Base-by-base conservation (phyloP, 2,797 vertebrate genomes). In the Peromyscus eremicus region DNA sequence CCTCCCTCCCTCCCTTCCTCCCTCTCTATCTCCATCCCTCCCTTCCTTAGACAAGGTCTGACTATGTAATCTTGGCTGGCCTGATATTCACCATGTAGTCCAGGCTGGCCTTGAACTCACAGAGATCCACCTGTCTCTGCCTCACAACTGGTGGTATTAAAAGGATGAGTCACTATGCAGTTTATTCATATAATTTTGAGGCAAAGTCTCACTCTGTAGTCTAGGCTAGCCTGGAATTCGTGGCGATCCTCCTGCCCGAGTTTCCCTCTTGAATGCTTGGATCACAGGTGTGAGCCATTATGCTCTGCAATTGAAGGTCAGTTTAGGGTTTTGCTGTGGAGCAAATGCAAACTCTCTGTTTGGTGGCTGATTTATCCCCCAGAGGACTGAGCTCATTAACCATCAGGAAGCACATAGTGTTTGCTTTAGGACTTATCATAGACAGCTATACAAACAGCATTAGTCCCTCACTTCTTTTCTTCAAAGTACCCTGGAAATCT, bases 401-500 rank as follows among this genome's bases (percentile, higher is more conserved):
- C 57, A 85, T 82, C 88, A 68, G 49, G 17, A 77, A 83, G 57
- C 32, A 8, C 10, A 52, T 6, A 9, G 43, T 82, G 80, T 94
- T 96, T 95, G 80, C 76, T 86, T 81, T 85, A 76, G 76, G 77
- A 82, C 86, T 95, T 96, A 66, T 92, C 77, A 81, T 92, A 29
- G 27, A 76, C 87, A 92, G 66, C 92, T 95, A 40, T 55, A 57
- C 76, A 83, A 93, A 96, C 52, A 97, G 77, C 43, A 83, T 81
- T 66, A 62, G 84, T n/a, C 17, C 62, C 92, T 89, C 29, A 92
- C 46, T 90, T 87, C 83, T 96, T 92, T 95, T 92, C 77, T 97
- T 96, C 57, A 91, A 91, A 96, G 71, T 70, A 85, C 82, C 55
- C 73, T 89, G 92, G 57, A 96, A 96, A 96, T 94, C 92, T 93